phyloP scores from a whole-genome alignment of 2,888 invertebrate species.

The Panopea generosa region DNA sequence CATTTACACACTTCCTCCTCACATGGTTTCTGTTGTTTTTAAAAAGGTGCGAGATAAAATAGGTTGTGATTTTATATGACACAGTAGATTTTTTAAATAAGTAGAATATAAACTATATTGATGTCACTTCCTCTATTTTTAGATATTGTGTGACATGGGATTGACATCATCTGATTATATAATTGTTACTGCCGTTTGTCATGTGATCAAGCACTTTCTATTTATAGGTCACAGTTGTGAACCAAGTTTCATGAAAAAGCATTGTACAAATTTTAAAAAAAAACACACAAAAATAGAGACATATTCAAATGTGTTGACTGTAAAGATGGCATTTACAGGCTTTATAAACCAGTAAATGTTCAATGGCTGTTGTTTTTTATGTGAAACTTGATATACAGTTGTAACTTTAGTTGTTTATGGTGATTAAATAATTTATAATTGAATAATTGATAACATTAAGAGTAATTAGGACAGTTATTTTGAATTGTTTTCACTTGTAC shows the following conservation, averaged over 20 bases:
- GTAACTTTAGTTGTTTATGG: conserved; percentile 33
- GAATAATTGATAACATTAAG: conserved; percentile 21
- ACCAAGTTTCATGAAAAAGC: conserved; percentile 19
- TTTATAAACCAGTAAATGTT: too few species aligned
- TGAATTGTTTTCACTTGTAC: conserved; percentile 59
- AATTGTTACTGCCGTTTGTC: conserved; percentile 15
- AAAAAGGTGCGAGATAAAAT: conserved; percentile 4
- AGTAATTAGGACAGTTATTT: conserved; percentile 60
- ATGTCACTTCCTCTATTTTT: conserved; percentile 44
- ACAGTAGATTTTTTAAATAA: conserved; percentile 1
- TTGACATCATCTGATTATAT: conserved; percentile 16
- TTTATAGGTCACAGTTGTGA: conserved; percentile 9
- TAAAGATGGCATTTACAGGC: too few species aligned
- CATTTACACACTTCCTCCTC: too few species aligned
- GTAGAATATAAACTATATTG: conserved; percentile 4
- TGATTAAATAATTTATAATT: conserved; percentile 34
- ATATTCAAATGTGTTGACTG: too few species aligned
- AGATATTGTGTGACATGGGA: conserved; percentile 25
- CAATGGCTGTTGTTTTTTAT: too few species aligned
- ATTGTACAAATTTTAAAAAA: too few species aligned
- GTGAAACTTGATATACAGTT: conserved; percentile 12
- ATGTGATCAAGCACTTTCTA: conserved; percentile 50
- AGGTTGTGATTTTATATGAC: conserved; percentile 56
- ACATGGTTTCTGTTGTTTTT: too few species aligned
- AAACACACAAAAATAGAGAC: too few species aligned